A percentile compares a stretch with the other conserved stretches of the same genome.
Evolutionary conservation across 2,797 vertebrate genomes (phyloP).

Genomic region (Tokudaia muenninki): DNA sequence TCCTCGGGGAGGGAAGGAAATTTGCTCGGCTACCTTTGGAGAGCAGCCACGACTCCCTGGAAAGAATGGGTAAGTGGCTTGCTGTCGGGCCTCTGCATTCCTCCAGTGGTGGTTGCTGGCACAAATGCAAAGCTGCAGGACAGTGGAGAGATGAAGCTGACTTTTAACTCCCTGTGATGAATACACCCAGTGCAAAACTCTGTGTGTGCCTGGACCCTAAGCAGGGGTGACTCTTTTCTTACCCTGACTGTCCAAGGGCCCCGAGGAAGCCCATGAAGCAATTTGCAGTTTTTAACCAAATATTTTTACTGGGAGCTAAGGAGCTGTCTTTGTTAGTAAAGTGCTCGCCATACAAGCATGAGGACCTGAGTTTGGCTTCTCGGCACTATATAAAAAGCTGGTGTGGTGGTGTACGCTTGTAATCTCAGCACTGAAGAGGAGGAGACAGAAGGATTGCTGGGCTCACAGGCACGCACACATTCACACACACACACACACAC

Average conservation of each 20-base stretch:
- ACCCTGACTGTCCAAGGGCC: not conserved
- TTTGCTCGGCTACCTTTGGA: not conserved
- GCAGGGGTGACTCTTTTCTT: not conserved
- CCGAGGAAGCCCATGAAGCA: not conserved
- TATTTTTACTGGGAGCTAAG: not conserved
- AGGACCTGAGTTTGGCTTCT: not conserved
- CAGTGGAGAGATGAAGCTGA: not conserved
- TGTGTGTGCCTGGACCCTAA: fast-evolving
- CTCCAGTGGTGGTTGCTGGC: not conserved
- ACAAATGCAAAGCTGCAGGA: not conserved
- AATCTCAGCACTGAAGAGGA: not conserved
- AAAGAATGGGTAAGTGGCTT: not conserved
- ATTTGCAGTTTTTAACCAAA: not conserved
- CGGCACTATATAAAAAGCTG: not conserved
- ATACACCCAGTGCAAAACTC: fast-evolving
- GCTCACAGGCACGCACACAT: not conserved
- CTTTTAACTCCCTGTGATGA: not conserved
- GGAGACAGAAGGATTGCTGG: not conserved
- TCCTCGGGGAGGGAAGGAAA: constrained; percentile 47
- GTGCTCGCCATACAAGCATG: too few species aligned
- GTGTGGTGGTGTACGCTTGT: not conserved
- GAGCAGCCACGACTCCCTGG: not conserved
- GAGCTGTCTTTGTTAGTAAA: not conserved
- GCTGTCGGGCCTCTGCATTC: fast-evolving
- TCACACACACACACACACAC: too few species aligned